Evolutionary conservation across 2,797 vertebrate species (phyloP).

Genomic region (Microchirus variegatus): DNA sequence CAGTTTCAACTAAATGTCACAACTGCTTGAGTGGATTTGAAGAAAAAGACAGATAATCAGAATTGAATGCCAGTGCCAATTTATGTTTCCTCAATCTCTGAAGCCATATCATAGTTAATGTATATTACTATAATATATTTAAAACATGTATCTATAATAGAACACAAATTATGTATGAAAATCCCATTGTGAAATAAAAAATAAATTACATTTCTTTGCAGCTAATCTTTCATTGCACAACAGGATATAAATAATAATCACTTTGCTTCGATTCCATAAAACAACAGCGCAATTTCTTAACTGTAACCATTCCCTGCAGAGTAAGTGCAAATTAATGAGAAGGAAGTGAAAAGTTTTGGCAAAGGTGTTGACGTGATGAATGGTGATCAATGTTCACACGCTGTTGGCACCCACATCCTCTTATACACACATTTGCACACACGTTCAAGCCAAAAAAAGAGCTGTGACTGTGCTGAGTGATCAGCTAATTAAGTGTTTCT

Average conservation of each 20-base stretch:
- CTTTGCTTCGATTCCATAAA: not conserved
- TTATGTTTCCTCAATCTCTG: too few relatives aligned
- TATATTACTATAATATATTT: too few relatives aligned
- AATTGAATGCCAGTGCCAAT: too few relatives aligned
- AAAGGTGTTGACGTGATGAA: conserved; percentile 47
- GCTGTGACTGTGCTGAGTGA: conserved; percentile 43
- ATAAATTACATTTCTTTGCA: too few relatives aligned
- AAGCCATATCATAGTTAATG: too few relatives aligned
- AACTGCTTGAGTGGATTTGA: too few relatives aligned
- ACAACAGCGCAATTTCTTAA: conserved; percentile 1
- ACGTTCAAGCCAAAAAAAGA: conserved; percentile 13
- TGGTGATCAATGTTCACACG: conserved; percentile 15
- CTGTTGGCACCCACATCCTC: conserved; percentile 11
- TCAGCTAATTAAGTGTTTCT: conserved; percentile 58
- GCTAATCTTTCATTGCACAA: too few relatives aligned
- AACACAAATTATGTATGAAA: too few relatives aligned
- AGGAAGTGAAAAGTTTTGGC: conserved; percentile 41
- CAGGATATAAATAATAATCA: conserved; percentile 1
- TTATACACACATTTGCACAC: conserved; percentile 13
- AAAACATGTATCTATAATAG: too few relatives aligned
- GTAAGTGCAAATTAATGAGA: conserved; percentile 24
- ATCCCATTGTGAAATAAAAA: too few relatives aligned
- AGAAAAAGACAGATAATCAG: too few relatives aligned
- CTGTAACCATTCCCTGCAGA: not conserved
- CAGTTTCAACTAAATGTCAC: too few relatives aligned